These are phyloP conservation scores for Eupeodes latifasciatus DNA, from an alignment of 2,888 invertebrate species.

Conservation along the genomic window DNA sequence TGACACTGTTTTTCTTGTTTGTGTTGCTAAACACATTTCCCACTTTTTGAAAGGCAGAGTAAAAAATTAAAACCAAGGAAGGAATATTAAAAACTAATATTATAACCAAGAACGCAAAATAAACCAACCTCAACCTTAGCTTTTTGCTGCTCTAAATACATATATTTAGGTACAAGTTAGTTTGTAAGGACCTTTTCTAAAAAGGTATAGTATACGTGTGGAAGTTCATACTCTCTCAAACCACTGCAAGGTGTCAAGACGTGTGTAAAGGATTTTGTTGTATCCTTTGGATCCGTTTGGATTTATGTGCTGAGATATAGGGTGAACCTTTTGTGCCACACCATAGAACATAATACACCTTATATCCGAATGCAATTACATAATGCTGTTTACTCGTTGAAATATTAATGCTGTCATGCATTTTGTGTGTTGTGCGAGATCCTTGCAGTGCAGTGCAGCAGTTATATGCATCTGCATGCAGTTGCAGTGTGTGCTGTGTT, in stretches of 20 bases:
- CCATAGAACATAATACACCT: neutral
- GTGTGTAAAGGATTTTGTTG: constrained; percentile 35
- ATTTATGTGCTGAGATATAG: constrained; percentile 29
- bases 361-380: constrained; percentile 62
- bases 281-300: constrained; percentile 24
- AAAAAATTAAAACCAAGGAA: neutral
- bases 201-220: neutral
- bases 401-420: constrained; percentile 68
- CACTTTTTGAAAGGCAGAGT: constrained; percentile 14
- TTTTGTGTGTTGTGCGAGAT: constrained; percentile 27
- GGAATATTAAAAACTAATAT: constrained; percentile 30
- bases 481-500: neutral
- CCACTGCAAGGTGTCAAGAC: constrained; percentile 2
- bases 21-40: neutral
- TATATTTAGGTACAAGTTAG: neutral
- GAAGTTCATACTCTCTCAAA: neutral
- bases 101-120: neutral
- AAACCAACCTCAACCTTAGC: neutral
- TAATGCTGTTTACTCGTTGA: constrained; percentile 64
- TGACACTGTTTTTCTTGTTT: constrained; percentile 38
- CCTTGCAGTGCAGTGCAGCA: neutral
- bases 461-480: neutral
- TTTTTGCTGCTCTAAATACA: neutral
- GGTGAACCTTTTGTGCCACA: neutral
- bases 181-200: neutral